Base-by-base conservation (phyloP, 2,797 vertebrate genomes). In the Rhabdophis nuchalis region DNA sequence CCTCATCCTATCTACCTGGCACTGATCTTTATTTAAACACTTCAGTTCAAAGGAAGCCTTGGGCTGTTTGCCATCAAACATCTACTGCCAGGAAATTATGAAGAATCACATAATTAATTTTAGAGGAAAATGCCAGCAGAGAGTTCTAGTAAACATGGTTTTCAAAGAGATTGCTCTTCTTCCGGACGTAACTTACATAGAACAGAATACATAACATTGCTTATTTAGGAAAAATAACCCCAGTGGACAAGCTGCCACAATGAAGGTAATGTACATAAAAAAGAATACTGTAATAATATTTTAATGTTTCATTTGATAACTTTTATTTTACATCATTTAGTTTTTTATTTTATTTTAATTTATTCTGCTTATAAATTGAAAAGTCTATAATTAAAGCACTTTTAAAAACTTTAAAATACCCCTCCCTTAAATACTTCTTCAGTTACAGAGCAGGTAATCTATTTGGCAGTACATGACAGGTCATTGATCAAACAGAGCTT, bases 401-500 rank as follows among this genome's bases (percentile, higher is more conserved):
- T 87, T 53, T 95, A 23, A 77, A 52, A 68, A 68, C 29, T 68
- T 68, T 68, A 68, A 68, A 85, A 53, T 14, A 29, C 87, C 88
- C 61, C 88, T 89, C 93, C 36, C 89, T 77, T 96, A 96, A 97
- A 96, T 87, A 92, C 96, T 97, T 95, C 96, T 97, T 95, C 97
- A 97, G 96, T 98, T 97, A 97, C 97, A 96, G 94, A 96, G 97
- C 96, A 97, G 96, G 96, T 94, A 96, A 96, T 94, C 97, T 97
- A 97, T 97, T 96, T 97, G 97, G 96, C 95, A 95, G 90, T 92
- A 94, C 97, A 95, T 91, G 95, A 98, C 97, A 98, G 98, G 97
- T 98, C 98, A 98, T 87, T 98, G 98, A 98, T 98, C 98, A 98
- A 98, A 98, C 96, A 97, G 94, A 96, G 90, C 95, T 95, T 94